Base-by-base conservation (phyloP, 2,113 vertebrate species). In the Erpornis zantholeuca region DNA sequence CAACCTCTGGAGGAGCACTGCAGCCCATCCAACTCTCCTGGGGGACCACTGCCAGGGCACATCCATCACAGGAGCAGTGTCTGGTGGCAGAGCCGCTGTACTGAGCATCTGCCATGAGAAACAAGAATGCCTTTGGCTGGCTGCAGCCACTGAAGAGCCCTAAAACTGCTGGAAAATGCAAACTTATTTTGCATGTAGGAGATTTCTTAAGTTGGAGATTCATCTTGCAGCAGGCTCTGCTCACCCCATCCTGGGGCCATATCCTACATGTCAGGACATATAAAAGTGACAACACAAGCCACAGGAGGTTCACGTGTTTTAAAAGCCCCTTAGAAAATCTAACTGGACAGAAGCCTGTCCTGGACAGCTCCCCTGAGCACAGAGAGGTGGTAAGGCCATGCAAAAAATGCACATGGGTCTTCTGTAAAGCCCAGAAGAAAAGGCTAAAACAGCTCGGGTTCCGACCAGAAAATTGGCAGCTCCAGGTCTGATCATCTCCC, bases 41-140 rank as follows among this genome's bases (percentile, higher is more conserved):
- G 1, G 2, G 27, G 24, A 33, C 19, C 29, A 35, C 76, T 44
- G 38, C 45, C 36, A 87, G 21, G 12, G 7, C 20, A 21, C 2
- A 4, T 24, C 52, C 35, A 36, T 12, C 3, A 8, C 54, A 90
- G 45, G 40, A 52, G 44, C 0, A 0, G 40, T 35, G 54, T 47
- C 45, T 56, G 49, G 27, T 3, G 9, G 83, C 59, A 59, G n/a
- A 76, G 35, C 52, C 0, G 2, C 65, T 19, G 36, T 22, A 54
- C 56, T 0, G 0, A 88, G 50, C 20, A 82, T 36, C 31, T 42
- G 45, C 50, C 79, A 0, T 8, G 31, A 22, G 56, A 75, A 56
- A 66, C 45, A 61, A 35, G 33, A 70, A 66, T 42, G 18, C 24
- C 42, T 53, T 28, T 57, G 53, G n/a, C 56, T 66, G 36, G 56